A percentile compares a stretch with the other conserved stretches of the same genome.
Evolutionary conservation across 2,888 invertebrate species (phyloP).

Genomic region (Nezara viridula): DNA sequence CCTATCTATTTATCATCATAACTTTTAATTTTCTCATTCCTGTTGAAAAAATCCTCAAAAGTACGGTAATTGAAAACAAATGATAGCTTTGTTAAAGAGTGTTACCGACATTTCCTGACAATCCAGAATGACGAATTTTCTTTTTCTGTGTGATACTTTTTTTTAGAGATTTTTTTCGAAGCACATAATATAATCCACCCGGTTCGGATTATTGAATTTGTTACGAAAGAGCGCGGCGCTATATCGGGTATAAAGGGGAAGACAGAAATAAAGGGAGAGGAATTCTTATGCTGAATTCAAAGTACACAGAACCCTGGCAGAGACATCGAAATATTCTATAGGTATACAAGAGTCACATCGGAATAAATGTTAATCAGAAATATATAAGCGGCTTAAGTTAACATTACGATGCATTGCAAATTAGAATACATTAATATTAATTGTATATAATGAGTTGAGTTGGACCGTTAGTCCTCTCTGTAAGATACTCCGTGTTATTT

Average conservation of each 20-base stretch:
- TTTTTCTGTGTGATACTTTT: no score
- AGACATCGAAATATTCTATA: neutral
- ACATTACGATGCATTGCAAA: neutral
- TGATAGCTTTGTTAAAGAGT: no score
- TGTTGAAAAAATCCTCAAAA: no score
- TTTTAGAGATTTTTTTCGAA: neutral
- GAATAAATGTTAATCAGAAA: neutral
- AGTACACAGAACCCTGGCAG: neutral
- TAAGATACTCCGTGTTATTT: neutral
- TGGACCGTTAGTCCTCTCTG: neutral
- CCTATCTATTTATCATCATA: no score
- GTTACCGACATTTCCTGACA: no score
- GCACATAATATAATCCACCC: neutral
- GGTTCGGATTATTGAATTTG: neutral
- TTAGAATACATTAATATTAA: neutral
- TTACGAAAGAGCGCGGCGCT: neutral
- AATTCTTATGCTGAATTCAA: conserved; percentile 15
- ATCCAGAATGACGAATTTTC: no score
- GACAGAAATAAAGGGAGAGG: neutral
- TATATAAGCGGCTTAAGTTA: neutral
- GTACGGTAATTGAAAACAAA: no score
- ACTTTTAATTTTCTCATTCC: no score
- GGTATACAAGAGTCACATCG: neutral
- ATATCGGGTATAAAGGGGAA: neutral
- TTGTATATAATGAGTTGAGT: neutral